A percentile compares a stretch with the other conserved stretches of the same genome.
These are phyloP conservation scores for Pluvianellus socialis DNA, from an alignment of 2,113 vertebrate species.

Conservation along the genomic window DNA sequence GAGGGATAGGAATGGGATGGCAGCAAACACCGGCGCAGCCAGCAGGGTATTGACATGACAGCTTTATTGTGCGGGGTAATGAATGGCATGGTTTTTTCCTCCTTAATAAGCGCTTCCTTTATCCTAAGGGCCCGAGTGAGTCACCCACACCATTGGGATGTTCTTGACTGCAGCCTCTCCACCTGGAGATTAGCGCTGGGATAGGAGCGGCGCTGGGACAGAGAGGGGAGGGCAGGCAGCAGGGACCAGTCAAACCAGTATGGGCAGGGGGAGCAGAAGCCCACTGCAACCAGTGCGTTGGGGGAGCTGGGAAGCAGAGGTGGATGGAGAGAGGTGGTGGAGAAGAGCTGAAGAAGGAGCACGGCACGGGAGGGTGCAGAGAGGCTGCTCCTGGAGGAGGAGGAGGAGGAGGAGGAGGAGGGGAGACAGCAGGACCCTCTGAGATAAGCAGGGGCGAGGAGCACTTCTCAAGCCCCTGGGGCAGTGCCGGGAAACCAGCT, in stretches of 20 bases:
- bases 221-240: background rate
- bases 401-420: background rate
- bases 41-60: background rate
- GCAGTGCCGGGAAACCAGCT: background rate
- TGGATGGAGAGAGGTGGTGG: background rate
- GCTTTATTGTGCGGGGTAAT: background rate
- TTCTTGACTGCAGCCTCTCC: constrained; percentile 10
- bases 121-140: constrained; percentile 42
- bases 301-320: accelerated
- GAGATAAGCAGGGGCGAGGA: background rate
- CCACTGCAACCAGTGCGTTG: accelerated
- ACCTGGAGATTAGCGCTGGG: constrained; percentile 21
- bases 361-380: accelerated
- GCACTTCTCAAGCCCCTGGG: background rate
- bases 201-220: background rate
- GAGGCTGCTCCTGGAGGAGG: background rate
- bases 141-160: constrained; percentile 6
- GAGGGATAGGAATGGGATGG: background rate
- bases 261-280: background rate
- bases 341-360: background rate
- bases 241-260: background rate
- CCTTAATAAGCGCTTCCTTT: constrained; percentile 47
- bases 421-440: background rate
- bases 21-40: background rate
- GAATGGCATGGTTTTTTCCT: background rate